Base-by-base conservation (phyloP, 2,888 invertebrate genomes). In the Erpobdella octoculata region DNA sequence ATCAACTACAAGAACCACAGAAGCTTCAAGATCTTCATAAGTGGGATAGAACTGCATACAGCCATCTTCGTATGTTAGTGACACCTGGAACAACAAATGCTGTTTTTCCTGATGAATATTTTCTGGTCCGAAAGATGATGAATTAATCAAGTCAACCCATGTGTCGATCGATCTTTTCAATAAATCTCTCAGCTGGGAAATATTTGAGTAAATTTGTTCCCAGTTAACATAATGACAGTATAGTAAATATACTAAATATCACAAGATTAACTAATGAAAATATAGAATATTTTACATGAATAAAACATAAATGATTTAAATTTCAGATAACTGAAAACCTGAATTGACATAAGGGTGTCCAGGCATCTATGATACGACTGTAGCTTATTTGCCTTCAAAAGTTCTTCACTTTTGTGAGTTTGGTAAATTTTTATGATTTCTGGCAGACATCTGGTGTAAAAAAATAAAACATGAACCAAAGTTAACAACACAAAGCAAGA, bases 1-100 rank as follows among this genome's bases (percentile, higher is more conserved):
- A 15, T 78, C 78, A n/a, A 81, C 79, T 21, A 83, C 81, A 75
- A 78, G 80, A 65, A 81, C 72, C 1, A 81, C 77, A 0, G 80
- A 78, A 31, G 82, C 81, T 71, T 81, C 80, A 37, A 83, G 78
- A 70, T 82, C 82, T 31, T 79, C 79, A 38, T 79, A 80, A 0
- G 79, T 79, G 6, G 83, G 83, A 75, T 83, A 83, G 75, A 83
- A 83, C 79, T 83, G 82, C 82, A 83, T 83, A 73, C 80, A 79
- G 74, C 83, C 82, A 76, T 81, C 75, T 75, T 83, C 83, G 76
- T 80, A 83, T 18, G 81, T 81, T 71, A 83, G 78, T 73, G 82
- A 82, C 82, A 83, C 82, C 76, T 81, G 81, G 65, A 83, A 18
- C 4, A 31, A 58, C 35, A 35, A 18, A 15, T 62, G 31, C 8